Conservation (phyloP, 2,113 vertebrate genomes). For the Aegithalos caudatus region DNA sequence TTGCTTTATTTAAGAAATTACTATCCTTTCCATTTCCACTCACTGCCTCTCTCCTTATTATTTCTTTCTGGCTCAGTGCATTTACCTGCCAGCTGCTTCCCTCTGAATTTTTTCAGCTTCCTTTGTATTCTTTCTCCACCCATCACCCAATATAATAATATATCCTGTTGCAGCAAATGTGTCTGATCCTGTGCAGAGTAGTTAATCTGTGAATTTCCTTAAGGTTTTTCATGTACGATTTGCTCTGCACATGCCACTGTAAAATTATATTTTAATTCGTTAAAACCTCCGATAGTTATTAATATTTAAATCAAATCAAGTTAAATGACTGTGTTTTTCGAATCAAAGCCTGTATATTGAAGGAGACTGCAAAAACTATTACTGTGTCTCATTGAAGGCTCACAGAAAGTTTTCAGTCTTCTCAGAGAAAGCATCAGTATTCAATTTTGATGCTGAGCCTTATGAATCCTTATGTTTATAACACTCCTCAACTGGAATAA, state of each 20-base stretch:
- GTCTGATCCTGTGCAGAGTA: slow-evolving; percentile 27
- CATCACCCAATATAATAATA: slow-evolving; percentile 55
- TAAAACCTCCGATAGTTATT: slow-evolving; percentile 54
- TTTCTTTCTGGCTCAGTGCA: slow-evolving; percentile 54
- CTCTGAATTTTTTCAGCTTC: slow-evolving; percentile 57
- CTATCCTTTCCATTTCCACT: slow-evolving; percentile 31
- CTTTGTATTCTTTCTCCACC: slow-evolving; percentile 61
- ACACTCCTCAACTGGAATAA: slow-evolving; percentile 80
- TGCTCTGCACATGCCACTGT: slow-evolving; percentile 21
- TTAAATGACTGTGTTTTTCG: slow-evolving; percentile 49
- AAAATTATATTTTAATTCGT: slow-evolving; percentile 64
- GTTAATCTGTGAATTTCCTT: slow-evolving; percentile 57
- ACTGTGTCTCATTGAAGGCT: not conserved
- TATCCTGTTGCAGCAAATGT: slow-evolving; percentile 54
- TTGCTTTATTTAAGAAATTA: slow-evolving; percentile 59
- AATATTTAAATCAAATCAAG: slow-evolving; percentile 61
- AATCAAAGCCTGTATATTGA: slow-evolving; percentile 42
- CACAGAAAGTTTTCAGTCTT: slow-evolving; percentile 57
- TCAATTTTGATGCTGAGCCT: slow-evolving; percentile 56
- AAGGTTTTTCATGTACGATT: slow-evolving; percentile 30
- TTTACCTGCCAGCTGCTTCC: slow-evolving; percentile 56
- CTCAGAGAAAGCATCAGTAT: slow-evolving; percentile 64
- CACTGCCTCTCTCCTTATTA: slow-evolving; percentile 45
- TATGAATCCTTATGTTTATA: slow-evolving; percentile 80
- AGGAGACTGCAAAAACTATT: not conserved